A percentile compares a stretch with the other conserved stretches of the same genome.
Conservation (phyloP, 2,888 invertebrate genomes). For the Drosophila monieri region DNA sequence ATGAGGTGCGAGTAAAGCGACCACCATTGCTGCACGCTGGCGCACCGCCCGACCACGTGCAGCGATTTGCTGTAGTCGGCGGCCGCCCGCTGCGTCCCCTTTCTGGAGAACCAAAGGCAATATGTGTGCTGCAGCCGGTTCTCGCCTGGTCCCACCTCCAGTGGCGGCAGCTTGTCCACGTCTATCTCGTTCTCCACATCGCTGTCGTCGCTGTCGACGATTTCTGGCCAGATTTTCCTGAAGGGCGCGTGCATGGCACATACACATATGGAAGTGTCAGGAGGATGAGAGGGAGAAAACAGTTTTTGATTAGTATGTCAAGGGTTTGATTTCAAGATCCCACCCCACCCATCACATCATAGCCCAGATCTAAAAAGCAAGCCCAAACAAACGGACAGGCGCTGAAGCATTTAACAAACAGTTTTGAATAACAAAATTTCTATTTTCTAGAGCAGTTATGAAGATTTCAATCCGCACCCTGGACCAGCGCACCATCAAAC, state of each 20-base stretch:
- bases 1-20: slow-evolving; percentile 95
- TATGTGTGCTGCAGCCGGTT: slow-evolving; percentile 97
- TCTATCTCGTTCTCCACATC: slow-evolving; percentile 87
- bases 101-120: slow-evolving; percentile 93
- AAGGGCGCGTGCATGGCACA: slow-evolving; percentile 41
- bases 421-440: slow-evolving; percentile 2
- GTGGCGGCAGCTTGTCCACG: slow-evolving; percentile 86
- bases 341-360: neutral
- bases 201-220: slow-evolving; percentile 87
- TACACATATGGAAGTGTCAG: neutral
- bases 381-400: slow-evolving; percentile 2
- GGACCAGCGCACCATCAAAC: slow-evolving; percentile 95
- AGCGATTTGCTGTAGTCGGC: slow-evolving; percentile 86
- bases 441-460: slow-evolving; percentile 49
- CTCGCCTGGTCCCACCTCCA: slow-evolving; percentile 92
- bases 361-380: neutral
- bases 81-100: slow-evolving; percentile 84
- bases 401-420: neutral
- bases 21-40: slow-evolving; percentile 99
- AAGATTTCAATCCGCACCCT: slow-evolving; percentile 94
- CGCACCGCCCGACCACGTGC: slow-evolving; percentile 94
- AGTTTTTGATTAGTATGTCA: slow-evolving; percentile 46
- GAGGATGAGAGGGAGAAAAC: neutral
- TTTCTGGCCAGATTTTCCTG: slow-evolving; percentile 82
- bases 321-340: slow-evolving; percentile 11